Evolutionary conservation across 2,888 invertebrate species (phyloP).

Genomic region (Tetrapedia diversipes): DNA sequence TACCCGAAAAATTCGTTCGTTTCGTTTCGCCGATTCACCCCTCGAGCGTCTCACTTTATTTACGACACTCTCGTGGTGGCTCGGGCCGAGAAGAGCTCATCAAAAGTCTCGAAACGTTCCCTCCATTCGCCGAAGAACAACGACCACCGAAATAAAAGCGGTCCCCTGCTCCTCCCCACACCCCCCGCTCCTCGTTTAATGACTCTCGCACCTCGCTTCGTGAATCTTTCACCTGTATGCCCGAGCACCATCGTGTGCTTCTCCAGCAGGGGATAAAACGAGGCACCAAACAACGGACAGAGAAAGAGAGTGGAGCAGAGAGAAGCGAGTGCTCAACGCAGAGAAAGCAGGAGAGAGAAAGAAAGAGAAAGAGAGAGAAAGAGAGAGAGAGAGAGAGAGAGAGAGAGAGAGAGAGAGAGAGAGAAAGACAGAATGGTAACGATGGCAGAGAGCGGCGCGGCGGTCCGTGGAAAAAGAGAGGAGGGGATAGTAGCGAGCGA

Average conservation of each 20-base stretch:
- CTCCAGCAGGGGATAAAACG: slow-evolving; percentile 5
- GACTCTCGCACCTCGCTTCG: slow-evolving; percentile 49
- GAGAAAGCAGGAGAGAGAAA: neutral
- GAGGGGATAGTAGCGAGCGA: slow-evolving; percentile 21
- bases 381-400: neutral
- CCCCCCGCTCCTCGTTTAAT: slow-evolving; percentile 35
- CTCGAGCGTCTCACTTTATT: slow-evolving; percentile 3
- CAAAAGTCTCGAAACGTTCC: slow-evolving; percentile 5
- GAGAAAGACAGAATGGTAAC: slow-evolving; percentile 25
- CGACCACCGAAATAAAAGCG: slow-evolving; percentile 47
- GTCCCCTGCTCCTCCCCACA: slow-evolving; percentile 23
- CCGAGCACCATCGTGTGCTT: slow-evolving; percentile 27
- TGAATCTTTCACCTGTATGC: slow-evolving; percentile 74
- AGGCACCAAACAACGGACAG: neutral
- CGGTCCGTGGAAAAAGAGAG: neutral
- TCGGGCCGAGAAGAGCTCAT: slow-evolving; percentile 1
- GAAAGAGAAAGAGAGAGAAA: neutral
- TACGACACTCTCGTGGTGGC: neutral
- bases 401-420: neutral
- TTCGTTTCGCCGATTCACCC: neutral
- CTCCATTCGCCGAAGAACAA: slow-evolving; percentile 12
- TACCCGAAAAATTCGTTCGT: neutral
- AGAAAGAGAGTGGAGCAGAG: slow-evolving; percentile 5
- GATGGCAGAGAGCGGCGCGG: slow-evolving; percentile 49
- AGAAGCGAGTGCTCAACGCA: too few relatives aligned